phyloP scores from a whole-genome alignment of 2,797 vertebrate species.

The Lerista edwardsae region DNA sequence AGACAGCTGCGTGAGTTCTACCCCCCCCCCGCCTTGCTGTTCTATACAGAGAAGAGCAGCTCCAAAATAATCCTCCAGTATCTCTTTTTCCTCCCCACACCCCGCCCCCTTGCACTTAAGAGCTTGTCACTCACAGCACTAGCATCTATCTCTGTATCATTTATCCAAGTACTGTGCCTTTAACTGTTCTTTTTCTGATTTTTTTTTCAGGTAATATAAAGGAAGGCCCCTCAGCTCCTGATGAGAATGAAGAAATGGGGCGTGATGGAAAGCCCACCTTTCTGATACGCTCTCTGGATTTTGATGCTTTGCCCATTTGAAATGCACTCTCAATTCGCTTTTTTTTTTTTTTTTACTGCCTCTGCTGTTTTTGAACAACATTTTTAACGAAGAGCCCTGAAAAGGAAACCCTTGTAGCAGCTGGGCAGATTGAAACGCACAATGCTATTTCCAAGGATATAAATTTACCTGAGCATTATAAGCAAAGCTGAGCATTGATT shows the following conservation, averaged over 20 bases:
- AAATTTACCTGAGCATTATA: not conserved
- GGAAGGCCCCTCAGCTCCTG: not conserved
- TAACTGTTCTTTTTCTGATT: not conserved
- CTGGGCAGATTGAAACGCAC: not conserved
- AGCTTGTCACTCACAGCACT: too few relatives aligned
- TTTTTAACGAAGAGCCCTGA: not conserved
- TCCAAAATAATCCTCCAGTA: too few relatives aligned
- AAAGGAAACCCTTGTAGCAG: not conserved
- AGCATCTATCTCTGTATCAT: not conserved
- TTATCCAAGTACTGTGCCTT: too few relatives aligned
- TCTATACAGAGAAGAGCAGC: not conserved
- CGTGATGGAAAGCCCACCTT: not conserved
- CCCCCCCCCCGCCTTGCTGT: not conserved
- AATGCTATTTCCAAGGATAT: not conserved
- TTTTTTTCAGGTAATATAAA: slow-evolving; percentile 3
- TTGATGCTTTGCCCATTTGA: not conserved
- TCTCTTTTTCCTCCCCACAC: too few relatives aligned
- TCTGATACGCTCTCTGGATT: not conserved
- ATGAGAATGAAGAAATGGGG: not conserved
- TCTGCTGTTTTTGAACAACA: not conserved
- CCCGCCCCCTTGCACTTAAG: too few relatives aligned
- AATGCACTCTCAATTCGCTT: not conserved
- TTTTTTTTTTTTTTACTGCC: not conserved
- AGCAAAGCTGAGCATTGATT: not conserved
- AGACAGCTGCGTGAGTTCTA: not conserved